A percentile compares a stretch with the other conserved stretches of the same genome.
Conservation (phyloP, 2,113 vertebrate species). For the Lontra canadensis region DNA sequence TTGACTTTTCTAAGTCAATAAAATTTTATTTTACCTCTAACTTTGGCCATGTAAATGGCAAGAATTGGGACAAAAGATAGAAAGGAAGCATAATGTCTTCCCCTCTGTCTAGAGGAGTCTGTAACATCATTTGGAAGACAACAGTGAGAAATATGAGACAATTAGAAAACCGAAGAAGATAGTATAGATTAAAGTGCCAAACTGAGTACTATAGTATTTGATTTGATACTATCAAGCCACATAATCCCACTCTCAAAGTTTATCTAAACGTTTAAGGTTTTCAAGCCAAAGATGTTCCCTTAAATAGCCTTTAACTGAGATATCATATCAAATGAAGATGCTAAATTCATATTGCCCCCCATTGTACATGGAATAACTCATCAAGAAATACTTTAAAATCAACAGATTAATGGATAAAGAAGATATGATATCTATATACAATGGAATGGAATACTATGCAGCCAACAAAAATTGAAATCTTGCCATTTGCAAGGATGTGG, state of each 20-base stretch:
- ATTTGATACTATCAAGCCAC: background rate
- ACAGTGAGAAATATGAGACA: background rate
- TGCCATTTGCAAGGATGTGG: too few relatives aligned
- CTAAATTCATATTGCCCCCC: background rate
- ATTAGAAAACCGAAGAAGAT: background rate
- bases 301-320: slow-evolving; percentile 7
- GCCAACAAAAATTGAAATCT: too few relatives aligned
- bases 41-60: background rate
- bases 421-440: too few relatives aligned
- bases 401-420: too few relatives aligned
- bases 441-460: too few relatives aligned
- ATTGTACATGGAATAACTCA: background rate
- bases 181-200: background rate
- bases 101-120: background rate
- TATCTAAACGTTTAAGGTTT: background rate
- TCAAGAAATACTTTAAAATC: background rate
- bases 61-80: background rate
- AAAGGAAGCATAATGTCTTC: background rate
- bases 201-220: background rate
- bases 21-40: background rate
- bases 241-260: background rate
- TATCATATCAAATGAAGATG: background rate
- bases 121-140: background rate
- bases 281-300: background rate
- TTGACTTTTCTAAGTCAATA: background rate